Evolutionary conservation across 2,888 invertebrate genomes (phyloP), one percentile per base, ranked within the genome.

Genomic region (Plebejus melissa): DNA sequence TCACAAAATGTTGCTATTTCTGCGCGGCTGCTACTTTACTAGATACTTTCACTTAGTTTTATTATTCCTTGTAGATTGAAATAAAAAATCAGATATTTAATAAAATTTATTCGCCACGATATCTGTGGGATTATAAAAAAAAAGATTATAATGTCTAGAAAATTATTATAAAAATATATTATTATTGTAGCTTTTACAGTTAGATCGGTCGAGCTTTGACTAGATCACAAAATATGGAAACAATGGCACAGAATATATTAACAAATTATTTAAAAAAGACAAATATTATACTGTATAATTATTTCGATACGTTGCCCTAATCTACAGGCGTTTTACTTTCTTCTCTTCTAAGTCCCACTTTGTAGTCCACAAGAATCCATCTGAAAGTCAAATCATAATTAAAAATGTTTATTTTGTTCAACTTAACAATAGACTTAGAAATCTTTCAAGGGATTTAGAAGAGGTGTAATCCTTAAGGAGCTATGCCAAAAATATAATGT

Each of bases 291-390:
- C 22, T 22, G 22, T 22, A 46, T 46, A 54, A 54, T 54, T 54
- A 54, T 54, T 54, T 46, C 46, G 54, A 16, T 16, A 16, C 16
- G 54, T 54, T 13, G 4, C 4, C 4, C 76, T 57, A 79, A 57
- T 76, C 76, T 76, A 28, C 70, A 69, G n/a, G 11, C n/a, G 57
- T 76, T 77, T 76, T 76, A 75, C 77, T 75, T 76, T 77, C 78
- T 71, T 69, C 76, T 80, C 75, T 78, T 69, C 75, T 79, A 38
- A 79, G 70, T 74, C 76, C 78, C 76, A 81, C 83, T 77, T 85
- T 82, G 78, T 88, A 85, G 28, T 88, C 88, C 74, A 82, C 82
- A 74, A 88, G 82, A 22, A 88, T 75, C 80, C 82, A 86, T 38
- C 88, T 88, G 85, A 38, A 84, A 85, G 65, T 69, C 71, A 72